phyloP scores from a whole-genome alignment of 2,888 invertebrate genomes.

The Cataglyphis rosenhaueri region DNA sequence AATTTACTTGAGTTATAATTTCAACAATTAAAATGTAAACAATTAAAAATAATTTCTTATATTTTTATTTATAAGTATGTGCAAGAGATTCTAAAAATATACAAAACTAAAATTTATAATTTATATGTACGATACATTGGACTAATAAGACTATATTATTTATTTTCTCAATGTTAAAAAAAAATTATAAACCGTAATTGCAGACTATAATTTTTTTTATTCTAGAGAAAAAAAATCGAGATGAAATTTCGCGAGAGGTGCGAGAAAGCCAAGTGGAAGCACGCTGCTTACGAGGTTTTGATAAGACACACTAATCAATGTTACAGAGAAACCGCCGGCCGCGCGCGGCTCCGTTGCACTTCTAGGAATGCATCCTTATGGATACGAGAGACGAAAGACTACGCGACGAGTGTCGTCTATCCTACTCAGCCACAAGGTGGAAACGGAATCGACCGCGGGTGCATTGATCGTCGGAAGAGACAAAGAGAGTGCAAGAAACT shows the following conservation, averaged over 20 bases:
- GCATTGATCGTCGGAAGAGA: constrained; percentile 47
- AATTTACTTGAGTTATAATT: constrained; percentile 2
- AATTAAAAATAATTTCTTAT: not conserved
- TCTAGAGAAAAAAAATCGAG: not conserved
- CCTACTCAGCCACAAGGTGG: constrained; percentile 47
- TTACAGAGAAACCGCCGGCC: constrained; percentile 65
- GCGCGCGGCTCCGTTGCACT: constrained; percentile 60
- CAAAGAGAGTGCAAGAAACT: constrained; percentile 70
- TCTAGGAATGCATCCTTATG: constrained; percentile 63
- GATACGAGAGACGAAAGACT: constrained; percentile 70
- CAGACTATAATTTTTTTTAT: not conserved
- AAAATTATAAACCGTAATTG: not conserved
- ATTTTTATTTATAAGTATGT: not conserved
- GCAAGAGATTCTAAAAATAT: not conserved
- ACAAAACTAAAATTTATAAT: not conserved
- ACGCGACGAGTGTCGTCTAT: constrained; percentile 58
- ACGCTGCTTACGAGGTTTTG: constrained; percentile 47
- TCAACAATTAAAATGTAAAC: not conserved
- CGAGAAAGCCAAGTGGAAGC: constrained; percentile 20
- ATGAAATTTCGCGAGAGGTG: constrained; percentile 3
- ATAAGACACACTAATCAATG: constrained; percentile 66
- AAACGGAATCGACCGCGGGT: constrained; percentile 34
- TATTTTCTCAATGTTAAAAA: not conserved
- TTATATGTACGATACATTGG: not conserved
- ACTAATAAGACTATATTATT: not conserved